These are phyloP conservation scores for Thaleichthys pacificus DNA, from an alignment of 2,797 vertebrate species.

Conservation along the genomic window DNA sequence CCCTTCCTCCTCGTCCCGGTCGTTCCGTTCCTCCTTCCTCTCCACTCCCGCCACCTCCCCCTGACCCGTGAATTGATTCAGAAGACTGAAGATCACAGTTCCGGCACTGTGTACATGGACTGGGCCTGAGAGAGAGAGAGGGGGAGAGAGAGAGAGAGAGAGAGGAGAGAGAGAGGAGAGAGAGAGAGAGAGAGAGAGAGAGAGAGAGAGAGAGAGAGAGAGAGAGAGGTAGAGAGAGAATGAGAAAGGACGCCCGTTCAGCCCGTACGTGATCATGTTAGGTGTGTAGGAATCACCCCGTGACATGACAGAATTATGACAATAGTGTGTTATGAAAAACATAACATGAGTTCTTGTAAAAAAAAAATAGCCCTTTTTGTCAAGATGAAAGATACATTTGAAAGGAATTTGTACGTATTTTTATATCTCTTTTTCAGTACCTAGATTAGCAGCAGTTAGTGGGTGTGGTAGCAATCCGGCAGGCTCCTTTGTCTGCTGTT, in stretches of 20 bases:
- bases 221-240: neutral
- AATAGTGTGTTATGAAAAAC: neutral
- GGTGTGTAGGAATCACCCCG: neutral
- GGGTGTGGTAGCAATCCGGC: neutral
- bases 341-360: neutral
- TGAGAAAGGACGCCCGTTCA: no score
- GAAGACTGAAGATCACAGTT: constrained; percentile 75
- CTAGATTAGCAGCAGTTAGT: constrained; percentile 47
- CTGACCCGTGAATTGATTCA: constrained; percentile 69
- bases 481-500: constrained; percentile 37
- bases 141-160: constrained; percentile 6
- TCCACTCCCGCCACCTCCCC: constrained; percentile 45
- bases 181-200: neutral
- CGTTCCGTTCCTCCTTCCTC: constrained; percentile 37
- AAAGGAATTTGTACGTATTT: no score
- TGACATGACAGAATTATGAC: constrained; percentile 8
- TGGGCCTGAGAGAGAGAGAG: constrained; percentile 57
- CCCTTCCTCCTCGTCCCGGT: constrained; percentile 34
- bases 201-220: no score
- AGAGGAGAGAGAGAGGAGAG: constrained; percentile 12
- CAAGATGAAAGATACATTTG: neutral
- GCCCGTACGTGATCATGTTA: neutral
- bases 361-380: neutral
- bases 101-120: constrained; percentile 74
- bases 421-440: constrained; percentile 50